Percentiles rank a stretch among this genome's conserved stretches.
phyloP scores from a whole-genome alignment of 1,140 invertebrate genomes.

The Magallana ariakensis region DNA sequence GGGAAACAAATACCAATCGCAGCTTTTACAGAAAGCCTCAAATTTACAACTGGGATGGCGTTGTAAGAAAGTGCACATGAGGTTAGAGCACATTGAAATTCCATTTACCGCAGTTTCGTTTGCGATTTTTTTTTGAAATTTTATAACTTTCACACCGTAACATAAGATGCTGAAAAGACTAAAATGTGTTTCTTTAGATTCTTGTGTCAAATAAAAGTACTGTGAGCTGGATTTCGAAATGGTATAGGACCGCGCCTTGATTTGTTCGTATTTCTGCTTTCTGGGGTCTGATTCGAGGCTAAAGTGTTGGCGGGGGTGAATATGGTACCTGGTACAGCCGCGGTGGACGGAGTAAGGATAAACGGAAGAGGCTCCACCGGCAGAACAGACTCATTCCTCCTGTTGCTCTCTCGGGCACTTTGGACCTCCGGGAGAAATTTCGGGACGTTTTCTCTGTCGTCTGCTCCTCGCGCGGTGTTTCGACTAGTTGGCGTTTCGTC shows the following conservation, averaged over 20 bases:
- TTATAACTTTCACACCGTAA: too few species aligned
- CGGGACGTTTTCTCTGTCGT: neutral
- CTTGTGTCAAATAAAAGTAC: constrained; percentile 8
- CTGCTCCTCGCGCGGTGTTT: neutral
- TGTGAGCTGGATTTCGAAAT: constrained; percentile 31
- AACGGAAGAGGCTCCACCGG: constrained; percentile 18
- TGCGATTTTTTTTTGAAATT: too few species aligned
- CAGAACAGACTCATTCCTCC: constrained; percentile 25
- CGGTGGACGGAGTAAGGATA: constrained; percentile 22
- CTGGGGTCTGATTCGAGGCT: constrained; percentile 6
- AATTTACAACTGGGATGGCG: too few species aligned
- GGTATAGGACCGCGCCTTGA: constrained; percentile 30
- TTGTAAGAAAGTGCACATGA: too few species aligned
- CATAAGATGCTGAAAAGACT: too few species aligned
- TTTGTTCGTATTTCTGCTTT: neutral
- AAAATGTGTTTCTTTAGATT: too few species aligned
- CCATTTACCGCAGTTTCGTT: too few species aligned
- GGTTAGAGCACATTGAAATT: too few species aligned
- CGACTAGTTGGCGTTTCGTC: neutral
- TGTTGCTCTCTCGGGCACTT: constrained; percentile 22
- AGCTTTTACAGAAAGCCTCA: too few species aligned
- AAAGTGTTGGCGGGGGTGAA: constrained; percentile 35
- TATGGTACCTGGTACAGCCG: neutral
- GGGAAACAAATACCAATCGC: too few species aligned
- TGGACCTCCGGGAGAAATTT: constrained; percentile 33